phyloP scores from a whole-genome alignment of 2,797 vertebrate genomes.

The Sebastes dallii region DNA sequence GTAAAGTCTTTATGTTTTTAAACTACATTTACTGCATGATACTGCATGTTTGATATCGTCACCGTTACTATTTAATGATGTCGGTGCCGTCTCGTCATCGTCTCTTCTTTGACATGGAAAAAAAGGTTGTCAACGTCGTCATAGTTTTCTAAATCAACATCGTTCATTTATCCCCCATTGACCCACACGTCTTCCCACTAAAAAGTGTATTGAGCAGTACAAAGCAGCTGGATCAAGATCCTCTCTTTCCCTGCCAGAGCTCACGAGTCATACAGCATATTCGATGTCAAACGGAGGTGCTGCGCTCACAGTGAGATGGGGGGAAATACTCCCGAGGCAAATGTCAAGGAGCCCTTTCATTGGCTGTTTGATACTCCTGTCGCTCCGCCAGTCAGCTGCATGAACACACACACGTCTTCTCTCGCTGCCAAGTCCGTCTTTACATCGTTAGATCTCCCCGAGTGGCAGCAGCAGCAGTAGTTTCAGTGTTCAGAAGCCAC shows the following conservation, averaged over 20 bases:
- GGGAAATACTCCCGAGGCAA: conserved; percentile 36
- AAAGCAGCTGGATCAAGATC: conserved; percentile 2
- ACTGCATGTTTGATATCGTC: too few species aligned
- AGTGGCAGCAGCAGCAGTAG: background rate
- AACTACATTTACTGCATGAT: too few species aligned
- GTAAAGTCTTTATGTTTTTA: too few species aligned
- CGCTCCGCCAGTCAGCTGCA: conserved; percentile 32
- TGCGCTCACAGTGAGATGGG: conserved; percentile 1
- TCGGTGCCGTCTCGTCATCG: too few species aligned
- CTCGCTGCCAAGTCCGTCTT: conserved; percentile 27
- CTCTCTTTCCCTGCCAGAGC: conserved; percentile 10
- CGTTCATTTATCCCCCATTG: too few species aligned
- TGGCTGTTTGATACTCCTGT: conserved; percentile 28
- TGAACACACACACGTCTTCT: background rate
- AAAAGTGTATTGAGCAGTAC: background rate
- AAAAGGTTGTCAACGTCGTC: too few species aligned
- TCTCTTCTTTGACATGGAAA: too few species aligned
- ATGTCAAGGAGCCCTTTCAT: conserved; percentile 48
- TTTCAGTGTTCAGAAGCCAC: conserved; percentile 16
- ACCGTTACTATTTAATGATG: too few species aligned
- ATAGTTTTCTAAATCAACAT: too few species aligned
- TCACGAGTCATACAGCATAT: conserved; percentile 7
- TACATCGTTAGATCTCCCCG: background rate
- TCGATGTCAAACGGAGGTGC: conserved; percentile 17
- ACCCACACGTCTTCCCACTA: background rate